Evolutionary conservation across 2,888 invertebrate genomes (phyloP).

Genomic region (Idaea biselata): DNA sequence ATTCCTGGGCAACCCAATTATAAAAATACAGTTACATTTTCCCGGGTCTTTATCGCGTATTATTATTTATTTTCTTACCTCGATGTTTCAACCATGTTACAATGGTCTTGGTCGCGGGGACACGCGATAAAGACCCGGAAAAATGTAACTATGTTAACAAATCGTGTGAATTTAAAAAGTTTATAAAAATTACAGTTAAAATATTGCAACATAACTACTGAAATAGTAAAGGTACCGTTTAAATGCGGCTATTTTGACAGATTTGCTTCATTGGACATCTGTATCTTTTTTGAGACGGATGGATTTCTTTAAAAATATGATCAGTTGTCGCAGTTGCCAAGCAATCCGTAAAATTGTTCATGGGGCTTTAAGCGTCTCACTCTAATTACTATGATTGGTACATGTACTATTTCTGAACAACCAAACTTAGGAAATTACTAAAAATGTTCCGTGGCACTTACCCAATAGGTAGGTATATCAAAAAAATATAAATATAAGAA

Average conservation of each 20-base stretch:
- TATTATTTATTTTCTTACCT: too few species aligned
- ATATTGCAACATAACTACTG: constrained; percentile 6
- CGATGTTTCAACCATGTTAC: too few species aligned
- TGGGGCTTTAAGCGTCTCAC: constrained; percentile 25
- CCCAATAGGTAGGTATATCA: too few species aligned
- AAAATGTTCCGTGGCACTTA: too few species aligned
- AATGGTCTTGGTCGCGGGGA: too few species aligned
- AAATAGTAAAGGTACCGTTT: not conserved
- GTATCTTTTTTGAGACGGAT: constrained; percentile 5
- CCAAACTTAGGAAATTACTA: not conserved
- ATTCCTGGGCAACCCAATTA: too few species aligned
- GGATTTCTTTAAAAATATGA: constrained; percentile 5
- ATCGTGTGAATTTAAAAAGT: too few species aligned
- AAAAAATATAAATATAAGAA: too few species aligned
- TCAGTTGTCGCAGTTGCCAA: constrained; percentile 8
- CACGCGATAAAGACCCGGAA: too few species aligned
- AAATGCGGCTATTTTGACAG: constrained; percentile 1
- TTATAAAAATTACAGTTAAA: constrained; percentile 22
- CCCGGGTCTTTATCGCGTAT: too few species aligned
- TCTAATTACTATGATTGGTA: constrained; percentile 19
- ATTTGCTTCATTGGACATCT: not conserved
- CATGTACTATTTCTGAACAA: not conserved
- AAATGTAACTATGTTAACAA: too few species aligned
- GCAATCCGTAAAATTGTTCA: constrained; percentile 34
- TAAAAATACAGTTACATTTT: too few species aligned